Evolutionary conservation across 2,113 vertebrate genomes (phyloP).

Genomic region (Labeo rohita): DNA sequence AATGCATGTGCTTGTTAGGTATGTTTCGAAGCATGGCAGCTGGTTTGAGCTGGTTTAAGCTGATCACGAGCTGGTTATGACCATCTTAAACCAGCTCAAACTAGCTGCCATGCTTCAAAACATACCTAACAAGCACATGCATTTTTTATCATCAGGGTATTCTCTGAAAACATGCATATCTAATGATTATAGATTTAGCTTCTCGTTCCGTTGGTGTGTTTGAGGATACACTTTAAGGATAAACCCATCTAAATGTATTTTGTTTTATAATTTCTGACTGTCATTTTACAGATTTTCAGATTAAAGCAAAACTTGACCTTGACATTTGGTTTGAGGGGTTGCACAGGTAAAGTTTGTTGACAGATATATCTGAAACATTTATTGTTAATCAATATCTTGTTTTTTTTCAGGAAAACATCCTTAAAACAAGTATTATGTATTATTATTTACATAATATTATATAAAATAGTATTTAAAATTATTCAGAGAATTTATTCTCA

Average conservation of each 20-base stretch:
- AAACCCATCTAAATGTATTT: background rate
- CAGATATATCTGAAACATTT: background rate
- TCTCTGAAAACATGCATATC: no score
- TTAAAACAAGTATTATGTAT: background rate
- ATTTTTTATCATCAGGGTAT: no score
- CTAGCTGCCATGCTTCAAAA: no score
- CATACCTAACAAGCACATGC: no score
- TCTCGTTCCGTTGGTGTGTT: background rate
- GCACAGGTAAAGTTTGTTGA: background rate
- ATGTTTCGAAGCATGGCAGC: no score
- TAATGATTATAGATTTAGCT: no score
- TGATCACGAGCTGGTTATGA: no score
- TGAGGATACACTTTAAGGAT: background rate
- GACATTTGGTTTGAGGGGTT: background rate
- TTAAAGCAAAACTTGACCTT: background rate
- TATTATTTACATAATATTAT: background rate
- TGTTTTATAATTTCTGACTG: background rate
- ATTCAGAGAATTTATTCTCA: no score
- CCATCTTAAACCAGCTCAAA: no score
- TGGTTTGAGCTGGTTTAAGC: no score
- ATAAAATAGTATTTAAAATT: background rate
- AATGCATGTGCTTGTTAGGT: no score
- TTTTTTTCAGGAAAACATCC: background rate
- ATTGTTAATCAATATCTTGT: background rate
- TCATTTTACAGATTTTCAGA: background rate